Percentiles rank a stretch among this genome's conserved stretches.
Conservation (phyloP, 2,888 invertebrate species). For the Acronicta alni region DNA sequence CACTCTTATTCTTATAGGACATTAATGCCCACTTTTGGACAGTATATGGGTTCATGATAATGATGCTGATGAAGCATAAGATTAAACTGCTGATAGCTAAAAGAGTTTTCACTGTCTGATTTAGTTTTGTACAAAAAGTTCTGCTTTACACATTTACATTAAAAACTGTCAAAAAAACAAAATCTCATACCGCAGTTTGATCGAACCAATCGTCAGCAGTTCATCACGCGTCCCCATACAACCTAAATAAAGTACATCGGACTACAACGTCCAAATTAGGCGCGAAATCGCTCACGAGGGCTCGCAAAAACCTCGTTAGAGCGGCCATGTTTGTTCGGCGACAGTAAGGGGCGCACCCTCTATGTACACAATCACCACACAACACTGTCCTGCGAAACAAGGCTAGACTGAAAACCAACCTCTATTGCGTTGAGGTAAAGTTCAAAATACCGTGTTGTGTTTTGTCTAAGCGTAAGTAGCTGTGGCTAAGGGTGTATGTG, state of each 20-base stretch:
- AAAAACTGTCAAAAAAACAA: background rate
- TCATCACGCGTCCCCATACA: slow-evolving; percentile 56
- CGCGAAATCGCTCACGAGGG: slow-evolving; percentile 87
- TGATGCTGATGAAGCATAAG: too few relatives aligned
- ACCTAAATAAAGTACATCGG: slow-evolving; percentile 72
- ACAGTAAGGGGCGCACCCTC: slow-evolving; percentile 87
- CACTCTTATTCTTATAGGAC: too few relatives aligned
- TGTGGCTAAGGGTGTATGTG: slow-evolving; percentile 78
- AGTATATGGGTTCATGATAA: too few relatives aligned
- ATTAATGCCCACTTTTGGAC: too few relatives aligned
- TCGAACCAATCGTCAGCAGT: slow-evolving; percentile 22
- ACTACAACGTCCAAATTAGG: slow-evolving; percentile 82
- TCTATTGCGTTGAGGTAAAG: slow-evolving; percentile 58
- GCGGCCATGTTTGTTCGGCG: slow-evolving; percentile 87
- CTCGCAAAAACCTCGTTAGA: slow-evolving; percentile 87
- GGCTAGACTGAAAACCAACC: slow-evolving; percentile 29
- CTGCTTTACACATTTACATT: background rate
- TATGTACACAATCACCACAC: slow-evolving; percentile 78
- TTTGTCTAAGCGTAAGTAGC: slow-evolving; percentile 55
- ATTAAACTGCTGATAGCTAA: too few relatives aligned
- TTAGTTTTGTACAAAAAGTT: too few relatives aligned
- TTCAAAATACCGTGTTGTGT: slow-evolving; percentile 48
- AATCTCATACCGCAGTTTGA: slow-evolving; percentile 8
- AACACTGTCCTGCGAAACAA: slow-evolving; percentile 64
- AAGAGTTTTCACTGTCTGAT: too few relatives aligned